These are phyloP conservation scores for Drosophila neocordata DNA, from an alignment of 1,140 invertebrate species.

Conservation along the genomic window DNA sequence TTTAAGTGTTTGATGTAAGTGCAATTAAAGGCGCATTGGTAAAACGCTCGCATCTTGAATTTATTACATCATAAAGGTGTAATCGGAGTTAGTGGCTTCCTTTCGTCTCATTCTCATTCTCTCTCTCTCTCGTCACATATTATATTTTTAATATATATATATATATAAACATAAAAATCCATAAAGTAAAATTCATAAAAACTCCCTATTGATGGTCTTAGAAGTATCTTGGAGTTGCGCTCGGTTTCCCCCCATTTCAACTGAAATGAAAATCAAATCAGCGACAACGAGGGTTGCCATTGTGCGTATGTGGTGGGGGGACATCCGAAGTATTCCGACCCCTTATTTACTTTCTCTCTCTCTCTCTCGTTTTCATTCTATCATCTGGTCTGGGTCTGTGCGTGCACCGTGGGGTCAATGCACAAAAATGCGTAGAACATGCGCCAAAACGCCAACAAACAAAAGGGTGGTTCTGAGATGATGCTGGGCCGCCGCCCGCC, in stretches of 20 bases:
- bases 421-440: constrained; percentile 78
- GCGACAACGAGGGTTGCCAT: constrained; percentile 65
- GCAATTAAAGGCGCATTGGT: constrained; percentile 44
- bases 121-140: not conserved
- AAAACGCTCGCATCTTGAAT: constrained; percentile 34
- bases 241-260: constrained; percentile 24
- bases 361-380: not conserved
- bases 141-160: constrained; percentile 20
- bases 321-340: not conserved
- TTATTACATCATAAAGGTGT: constrained; percentile 62
- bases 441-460: constrained; percentile 29
- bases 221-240: constrained; percentile 22
- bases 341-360: not conserved
- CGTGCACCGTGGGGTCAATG: constrained; percentile 62
- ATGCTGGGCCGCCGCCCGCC: constrained; percentile 4
- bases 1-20: constrained; percentile 6
- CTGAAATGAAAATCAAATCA: constrained; percentile 70
- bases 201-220: constrained; percentile 8
- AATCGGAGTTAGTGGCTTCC: constrained; percentile 36
- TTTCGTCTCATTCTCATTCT: not conserved
- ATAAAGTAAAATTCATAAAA: constrained; percentile 45
- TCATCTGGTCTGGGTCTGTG: constrained; percentile 12
- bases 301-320: constrained; percentile 21
- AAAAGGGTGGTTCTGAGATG: constrained; percentile 19
- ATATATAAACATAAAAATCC: constrained; percentile 49